Evolutionary conservation across 1,140 invertebrate genomes (phyloP), one percentile per base, ranked within the genome.

Genomic region (Latrodectus geometricus): DNA sequence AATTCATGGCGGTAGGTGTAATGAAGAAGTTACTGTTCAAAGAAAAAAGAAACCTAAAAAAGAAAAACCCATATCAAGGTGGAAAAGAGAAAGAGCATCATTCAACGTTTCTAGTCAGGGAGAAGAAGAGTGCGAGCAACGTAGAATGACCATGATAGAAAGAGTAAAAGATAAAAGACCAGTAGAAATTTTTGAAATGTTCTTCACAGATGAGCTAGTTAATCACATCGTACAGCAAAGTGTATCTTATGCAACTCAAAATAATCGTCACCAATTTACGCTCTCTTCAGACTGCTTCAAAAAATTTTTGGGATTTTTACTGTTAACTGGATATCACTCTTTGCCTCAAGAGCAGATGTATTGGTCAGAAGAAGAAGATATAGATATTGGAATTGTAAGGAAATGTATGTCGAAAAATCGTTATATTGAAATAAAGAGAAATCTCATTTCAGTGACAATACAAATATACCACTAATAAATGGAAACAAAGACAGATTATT

Each of bases 91-190:
- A 75, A 75, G 73, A 54, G 73, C 73, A 75, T 75, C 73, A 75
- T 75, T 75, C 73, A 75, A 75, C 73, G 54, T 75, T 75, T 75
- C 73, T 75, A 75, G 73, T 75, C 73, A 75, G 73, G 73, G 73
- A 75, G 73, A 75, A 75, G 73, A 75, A 75, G 73, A 75, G 73
- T 75, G 73, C 73, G 73, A 75, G 73, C 73, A 75, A 75, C 73
- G 73, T 75, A 75, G 73, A 75, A 75, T 75, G 73, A 75, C 73
- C 73, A 75, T 75, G 73, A 75, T 75, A 75, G 73, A 75, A 75
- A 75, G 73, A 75, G 73, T 75, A 75, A 75, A 75, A 75, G 73
- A 75, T 75, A 75, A 75, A 75, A 75, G 73, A 75, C 73, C n/a
- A n/a, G n/a, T n/a, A n/a, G n/a, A n/a, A n/a, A n/a, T n/a, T n/a